phyloP scores from a whole-genome alignment of 2,113 vertebrate genomes.

The Trachemys scripta region DNA sequence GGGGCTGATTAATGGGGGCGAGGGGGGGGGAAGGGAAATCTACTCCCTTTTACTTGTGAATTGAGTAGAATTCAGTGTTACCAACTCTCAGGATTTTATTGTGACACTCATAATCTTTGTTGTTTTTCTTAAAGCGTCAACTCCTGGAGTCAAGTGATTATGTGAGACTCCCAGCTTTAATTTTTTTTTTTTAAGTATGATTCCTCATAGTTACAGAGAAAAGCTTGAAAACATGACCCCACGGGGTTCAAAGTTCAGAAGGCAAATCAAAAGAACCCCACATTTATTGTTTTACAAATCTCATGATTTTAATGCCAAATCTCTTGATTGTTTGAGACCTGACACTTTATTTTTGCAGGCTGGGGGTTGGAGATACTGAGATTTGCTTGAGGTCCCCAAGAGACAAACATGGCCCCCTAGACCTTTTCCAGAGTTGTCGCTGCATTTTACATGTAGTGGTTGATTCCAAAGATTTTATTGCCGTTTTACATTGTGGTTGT shows the following conservation, averaged over 20 bases:
- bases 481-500: not conserved
- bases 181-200: not conserved
- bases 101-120: too few species aligned
- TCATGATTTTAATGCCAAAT: not conserved
- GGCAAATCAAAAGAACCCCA: not conserved
- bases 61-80: not conserved
- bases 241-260: not conserved
- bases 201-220: not conserved
- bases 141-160: too few species aligned
- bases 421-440: not conserved
- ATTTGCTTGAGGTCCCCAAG: not conserved
- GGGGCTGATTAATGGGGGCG: too few species aligned
- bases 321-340: not conserved
- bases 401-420: not conserved
- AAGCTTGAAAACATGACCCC: not conserved
- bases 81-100: too few species aligned
- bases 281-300: too few species aligned
- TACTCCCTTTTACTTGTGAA: not conserved
- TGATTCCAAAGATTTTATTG: not conserved
- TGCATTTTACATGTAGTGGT: not conserved
- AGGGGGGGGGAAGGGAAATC: not conserved
- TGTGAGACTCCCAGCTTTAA: too few species aligned
- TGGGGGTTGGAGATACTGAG: not conserved
- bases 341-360: not conserved
- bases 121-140: too few species aligned